Evolutionary conservation across 2,113 vertebrate genomes (phyloP), one percentile per base, ranked within the genome.

Genomic region (Uropsilus gracilis): DNA sequence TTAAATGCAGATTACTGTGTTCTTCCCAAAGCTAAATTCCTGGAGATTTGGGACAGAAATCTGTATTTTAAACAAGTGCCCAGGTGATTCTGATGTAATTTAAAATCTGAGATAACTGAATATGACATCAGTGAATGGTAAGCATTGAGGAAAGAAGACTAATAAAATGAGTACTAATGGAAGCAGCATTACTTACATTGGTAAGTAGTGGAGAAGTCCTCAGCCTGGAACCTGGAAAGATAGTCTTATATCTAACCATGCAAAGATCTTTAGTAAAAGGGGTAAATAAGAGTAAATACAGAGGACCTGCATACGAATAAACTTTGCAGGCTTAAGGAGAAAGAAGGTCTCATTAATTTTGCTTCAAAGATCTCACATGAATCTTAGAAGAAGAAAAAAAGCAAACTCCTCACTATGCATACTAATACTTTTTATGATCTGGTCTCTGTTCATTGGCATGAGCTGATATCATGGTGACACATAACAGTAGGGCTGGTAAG

Each of bases 341-440:
- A 90, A 77, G 77, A 80, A 37, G 16, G 16, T 18, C 34, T 73
- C 82, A 6, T 18, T 39, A 37, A 46, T 89, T 55, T 44, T 32
- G 14, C 69, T 18, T 12, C 20, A 68, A 1, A 71, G 50, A 72
- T 42, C 77, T 14, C 57, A 61, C 37, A 1, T 37, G 48, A 72
- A 14, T 50, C 57, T 53, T 61, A 57, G 72, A 95, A 66, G 55
- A 80, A 90, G 72, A 90, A 48, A 80, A 90, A 77, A 90, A 48
- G 34, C 42, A 34, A 55, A 42, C 53, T 77, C 7, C 2, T 84
- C 64, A 57, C 1, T 10, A 42, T 63, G 8, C 24, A 73, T 13
- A 57, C 0, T 9, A 86, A 28, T 24, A 78, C 22, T 28, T 64
- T 37, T 9, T 53, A 20, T 28, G 14, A 66, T 28, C 18, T 69